Base-by-base conservation (phyloP, 2,113 vertebrate genomes). In the Pelusios castaneus region DNA sequence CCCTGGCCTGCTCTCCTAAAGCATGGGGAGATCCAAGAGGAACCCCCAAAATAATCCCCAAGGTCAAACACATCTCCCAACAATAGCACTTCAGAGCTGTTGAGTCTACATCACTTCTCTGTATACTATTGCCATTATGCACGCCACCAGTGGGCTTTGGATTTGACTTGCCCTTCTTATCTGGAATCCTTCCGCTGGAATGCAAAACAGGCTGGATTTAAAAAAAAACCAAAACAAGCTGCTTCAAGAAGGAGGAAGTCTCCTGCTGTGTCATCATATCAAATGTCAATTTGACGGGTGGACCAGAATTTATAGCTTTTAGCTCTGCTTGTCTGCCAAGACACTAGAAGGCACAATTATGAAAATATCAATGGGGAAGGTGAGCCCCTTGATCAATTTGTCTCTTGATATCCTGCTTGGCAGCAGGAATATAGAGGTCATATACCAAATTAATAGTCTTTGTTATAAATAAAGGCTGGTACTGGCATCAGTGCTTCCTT, bases 281-380 rank as follows among this genome's bases (percentile, higher is more conserved):
- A 49, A 80, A 49, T 1, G 7, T 45, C 63, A 77, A 17, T 2
- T 47, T 47, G 52, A 41, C 31, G 10, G 11, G 14, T 27, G 10
- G 52, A 84, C 38, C 58, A 75, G 83, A 56, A 21, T 3, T 19
- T n/a, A 1, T 2, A 83, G 60, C 19, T 75, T 11, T 8, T 9
- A 52, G n/a, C 51, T 31, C 10, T 49, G 34, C 21, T 12, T 41
- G 14, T 22, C 73, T n/a, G 47, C 0, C 0, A 5, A 13, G 5
- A n/a, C 34, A 29, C 54, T 16, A 5, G 41, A 47, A 81, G 67
- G 41, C 9, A 22, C 0, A 0, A 38, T 43, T 49, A 12, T 0
- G 5, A 0, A 22, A 79, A 14, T 3, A 25, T 52, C 63, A 24
- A 21, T 25, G 16, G 19, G 11, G 5, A 79, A 52, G 31, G 60